Evolutionary conservation across 2,113 vertebrate genomes (phyloP).

Genomic region (Boulengeromyrus knoepffleri): DNA sequence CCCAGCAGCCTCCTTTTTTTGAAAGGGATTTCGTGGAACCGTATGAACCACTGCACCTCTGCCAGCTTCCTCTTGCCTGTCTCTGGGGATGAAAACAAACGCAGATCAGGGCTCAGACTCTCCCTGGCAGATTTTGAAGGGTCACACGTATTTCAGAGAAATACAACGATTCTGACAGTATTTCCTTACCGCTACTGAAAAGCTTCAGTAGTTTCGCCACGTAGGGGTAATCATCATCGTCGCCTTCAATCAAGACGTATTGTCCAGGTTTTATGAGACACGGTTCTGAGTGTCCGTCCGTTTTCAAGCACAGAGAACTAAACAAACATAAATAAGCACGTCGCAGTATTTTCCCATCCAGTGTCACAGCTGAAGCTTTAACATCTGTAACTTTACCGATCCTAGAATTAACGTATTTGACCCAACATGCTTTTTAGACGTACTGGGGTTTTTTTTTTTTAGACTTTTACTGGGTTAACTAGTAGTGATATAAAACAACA

Average conservation of each 20-base stretch:
- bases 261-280: constrained; percentile 60
- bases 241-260: constrained; percentile 75
- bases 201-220: constrained; percentile 74
- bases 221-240: constrained; percentile 69
- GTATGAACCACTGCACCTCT: constrained; percentile 79
- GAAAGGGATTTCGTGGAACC: constrained; percentile 66
- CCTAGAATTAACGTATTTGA: not conserved
- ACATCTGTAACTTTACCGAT: not conserved
- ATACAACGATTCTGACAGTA: not conserved
- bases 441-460: too few species aligned
- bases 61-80: constrained; percentile 60
- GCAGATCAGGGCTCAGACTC: not conserved
- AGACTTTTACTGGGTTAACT: not conserved
- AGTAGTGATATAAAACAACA: constrained; percentile 17
- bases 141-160: not conserved
- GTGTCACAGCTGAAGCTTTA: not conserved
- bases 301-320: constrained; percentile 68
- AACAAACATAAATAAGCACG: not conserved
- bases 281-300: constrained; percentile 44
- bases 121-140: not conserved
- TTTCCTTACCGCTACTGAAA: constrained; percentile 73
- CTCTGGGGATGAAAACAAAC: not conserved
- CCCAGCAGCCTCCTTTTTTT: constrained; percentile 67
- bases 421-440: not conserved
- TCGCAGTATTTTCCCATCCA: too few species aligned